Conservation (phyloP, 2,888 invertebrate species). For the Buathra laborator region DNA sequence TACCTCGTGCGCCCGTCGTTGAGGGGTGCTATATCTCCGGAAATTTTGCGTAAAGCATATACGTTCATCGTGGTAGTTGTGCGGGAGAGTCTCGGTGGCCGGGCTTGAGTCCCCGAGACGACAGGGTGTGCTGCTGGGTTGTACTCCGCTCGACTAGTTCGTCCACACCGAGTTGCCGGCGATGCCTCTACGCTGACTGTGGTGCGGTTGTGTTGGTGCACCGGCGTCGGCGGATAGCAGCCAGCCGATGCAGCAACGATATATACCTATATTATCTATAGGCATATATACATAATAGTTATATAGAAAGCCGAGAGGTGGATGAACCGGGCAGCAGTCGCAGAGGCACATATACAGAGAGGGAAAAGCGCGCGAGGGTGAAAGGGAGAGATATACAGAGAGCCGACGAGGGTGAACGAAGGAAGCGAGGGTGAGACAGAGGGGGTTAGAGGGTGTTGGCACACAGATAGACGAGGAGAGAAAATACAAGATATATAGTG, state of each 20-base stretch:
- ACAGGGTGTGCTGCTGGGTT: conserved; percentile 33
- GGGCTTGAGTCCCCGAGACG: conserved; percentile 58
- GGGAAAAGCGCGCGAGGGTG: neutral
- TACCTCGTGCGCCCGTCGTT: neutral
- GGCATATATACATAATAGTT: neutral
- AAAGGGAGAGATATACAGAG: conserved; percentile 45
- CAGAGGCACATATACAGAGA: conserved; percentile 36
- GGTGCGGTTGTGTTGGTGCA: conserved; percentile 40
- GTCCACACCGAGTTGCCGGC: conserved; percentile 30
- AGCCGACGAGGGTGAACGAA: conserved; percentile 62
- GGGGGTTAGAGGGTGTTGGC: conserved; percentile 58
- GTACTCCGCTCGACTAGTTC: conserved; percentile 32
- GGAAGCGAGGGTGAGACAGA: conserved; percentile 51
- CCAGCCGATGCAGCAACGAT: conserved; percentile 59
- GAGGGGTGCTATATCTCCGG: conserved; percentile 20
- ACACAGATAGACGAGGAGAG: conserved; percentile 64
- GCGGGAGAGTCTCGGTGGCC: conserved; percentile 23
- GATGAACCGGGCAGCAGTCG: conserved; percentile 82
- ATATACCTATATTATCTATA: conserved; percentile 1
- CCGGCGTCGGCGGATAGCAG: conserved; percentile 43
- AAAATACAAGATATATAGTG: conserved; percentile 70
- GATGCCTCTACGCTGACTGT: conserved; percentile 20
- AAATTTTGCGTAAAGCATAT: conserved; percentile 43
- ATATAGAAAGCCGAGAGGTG: conserved; percentile 75
- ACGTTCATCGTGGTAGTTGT: neutral